These are phyloP conservation scores for Cepphus grylle DNA, from an alignment of 2,113 vertebrate species.

Conservation along the genomic window DNA sequence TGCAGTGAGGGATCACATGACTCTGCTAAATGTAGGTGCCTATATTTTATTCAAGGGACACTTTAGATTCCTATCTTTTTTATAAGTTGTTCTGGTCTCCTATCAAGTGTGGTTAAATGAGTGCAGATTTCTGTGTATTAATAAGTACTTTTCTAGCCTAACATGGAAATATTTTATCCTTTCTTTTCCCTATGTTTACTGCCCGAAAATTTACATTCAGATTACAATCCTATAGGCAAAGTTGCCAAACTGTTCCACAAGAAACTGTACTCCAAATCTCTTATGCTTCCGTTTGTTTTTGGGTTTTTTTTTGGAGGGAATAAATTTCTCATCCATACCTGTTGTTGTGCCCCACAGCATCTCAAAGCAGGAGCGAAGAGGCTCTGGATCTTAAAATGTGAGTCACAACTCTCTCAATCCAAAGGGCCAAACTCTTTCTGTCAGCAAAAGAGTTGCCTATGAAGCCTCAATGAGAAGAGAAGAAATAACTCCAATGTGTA, in stretches of 20 bases:
- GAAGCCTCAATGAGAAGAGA: background rate
- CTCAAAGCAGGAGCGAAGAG: background rate
- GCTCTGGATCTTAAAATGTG: background rate
- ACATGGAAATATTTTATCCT: background rate
- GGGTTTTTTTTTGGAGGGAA: background rate
- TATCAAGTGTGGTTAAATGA: background rate
- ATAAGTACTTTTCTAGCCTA: background rate
- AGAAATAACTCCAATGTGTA: background rate
- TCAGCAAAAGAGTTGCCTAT: background rate
- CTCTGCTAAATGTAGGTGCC: rapidly evolving
- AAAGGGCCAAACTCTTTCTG: background rate
- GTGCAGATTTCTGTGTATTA: background rate
- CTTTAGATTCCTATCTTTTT: background rate
- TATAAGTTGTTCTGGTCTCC: background rate
- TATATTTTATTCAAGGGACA: background rate
- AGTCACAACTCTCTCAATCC: background rate
- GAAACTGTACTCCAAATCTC: background rate
- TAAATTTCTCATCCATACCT: background rate
- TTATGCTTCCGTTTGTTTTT: background rate
- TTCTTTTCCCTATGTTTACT: background rate
- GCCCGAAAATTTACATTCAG: background rate
- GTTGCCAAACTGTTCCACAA: background rate
- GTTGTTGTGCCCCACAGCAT: background rate
- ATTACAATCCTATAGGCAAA: background rate
- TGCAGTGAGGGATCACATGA: background rate